Base-by-base conservation (phyloP, 2,888 invertebrate genomes). In the Eutolmus rufibarbis region DNA sequence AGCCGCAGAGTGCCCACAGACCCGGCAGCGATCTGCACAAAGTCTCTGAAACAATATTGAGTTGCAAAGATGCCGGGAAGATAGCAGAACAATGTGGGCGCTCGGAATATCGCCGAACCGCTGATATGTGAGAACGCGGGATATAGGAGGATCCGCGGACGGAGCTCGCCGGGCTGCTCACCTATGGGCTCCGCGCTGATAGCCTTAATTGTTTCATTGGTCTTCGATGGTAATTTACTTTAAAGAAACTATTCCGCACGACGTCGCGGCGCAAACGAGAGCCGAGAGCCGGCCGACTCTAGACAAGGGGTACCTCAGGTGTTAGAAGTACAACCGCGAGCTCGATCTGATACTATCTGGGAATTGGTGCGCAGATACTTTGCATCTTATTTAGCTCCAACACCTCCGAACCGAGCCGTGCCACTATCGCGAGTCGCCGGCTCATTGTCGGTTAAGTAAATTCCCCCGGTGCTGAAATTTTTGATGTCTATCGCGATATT, bases 121-220 rank as follows among this genome's bases (percentile, higher is more conserved):
- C 57, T 79, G 86, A 85, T 85, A 85, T 85, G 85, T 85, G 85
- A 85, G 85, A 85, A 85, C 28, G 46, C 66, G 19, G 66, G 56
- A 85, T 57, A 19, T 23, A 37, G 40, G 85, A 85, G 85, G 85
- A 85, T 74, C 46, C 85, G 40, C 19, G 82, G 57, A 66, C 74
- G 74, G 66, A 19, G 66, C 66, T 66, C 79, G 51, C 51, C 74
- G 40, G 40, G 31, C 40, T 82, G 74, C 74, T 85, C 74, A 85
- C 74, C 85, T 51, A 85, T 85, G 85, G 85, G 74, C 85, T 43
- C 85, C 23, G 51, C 8, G 57, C 57, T 86, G 86, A 86, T 86
- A 86, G 86, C 86, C 78, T 86, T 86, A 86, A 86, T 86, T 86
- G 86, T 86, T 86, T 86, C 86, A 86, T 86, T 86, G 86, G 78